phyloP scores from a whole-genome alignment of 1,140 invertebrate species.

The Acromyrmex heyeri region DNA sequence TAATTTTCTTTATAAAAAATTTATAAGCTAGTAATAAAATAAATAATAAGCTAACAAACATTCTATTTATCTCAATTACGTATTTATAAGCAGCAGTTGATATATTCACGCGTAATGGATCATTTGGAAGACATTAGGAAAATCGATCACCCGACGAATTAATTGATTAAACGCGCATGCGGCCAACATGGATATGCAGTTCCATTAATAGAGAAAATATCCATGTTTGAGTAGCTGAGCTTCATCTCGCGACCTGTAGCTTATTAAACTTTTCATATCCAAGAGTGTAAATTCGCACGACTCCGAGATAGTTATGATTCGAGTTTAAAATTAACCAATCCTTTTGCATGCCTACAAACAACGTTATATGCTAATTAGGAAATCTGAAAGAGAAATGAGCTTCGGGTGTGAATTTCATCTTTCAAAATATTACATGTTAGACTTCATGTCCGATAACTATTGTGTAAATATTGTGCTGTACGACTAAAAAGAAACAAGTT shows the following conservation, averaged over 20 bases:
- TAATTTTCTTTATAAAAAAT: slow-evolving; percentile 5
- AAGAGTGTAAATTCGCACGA: slow-evolving; percentile 34
- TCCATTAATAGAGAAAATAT: slow-evolving; percentile 42
- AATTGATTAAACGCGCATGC: slow-evolving; percentile 37
- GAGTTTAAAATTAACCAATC: slow-evolving; percentile 53
- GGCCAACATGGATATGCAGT: not conserved
- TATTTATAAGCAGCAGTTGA: not conserved
- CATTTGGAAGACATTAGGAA: slow-evolving; percentile 10
- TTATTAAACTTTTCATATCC: slow-evolving; percentile 60
- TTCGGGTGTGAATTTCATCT: slow-evolving; percentile 9
- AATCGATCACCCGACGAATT: not conserved
- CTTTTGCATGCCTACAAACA: slow-evolving; percentile 6
- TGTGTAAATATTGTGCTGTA: not conserved
- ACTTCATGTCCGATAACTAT: not conserved
- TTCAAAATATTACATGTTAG: slow-evolving; percentile 8
- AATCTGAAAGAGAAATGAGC: slow-evolving; percentile 6
- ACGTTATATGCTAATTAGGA: slow-evolving; percentile 15
- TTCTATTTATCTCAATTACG: not conserved
- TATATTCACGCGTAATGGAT: not conserved
- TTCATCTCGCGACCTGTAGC: slow-evolving; percentile 12
- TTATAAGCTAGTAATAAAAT: not conserved
- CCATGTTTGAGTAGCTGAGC: not conserved
- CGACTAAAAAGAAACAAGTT: not conserved
- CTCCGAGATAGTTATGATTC: slow-evolving; percentile 19
- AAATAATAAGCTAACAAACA: not conserved